Evolutionary conservation across 2,113 vertebrate genomes (phyloP).

Genomic region (Ictalurus punctatus): DNA sequence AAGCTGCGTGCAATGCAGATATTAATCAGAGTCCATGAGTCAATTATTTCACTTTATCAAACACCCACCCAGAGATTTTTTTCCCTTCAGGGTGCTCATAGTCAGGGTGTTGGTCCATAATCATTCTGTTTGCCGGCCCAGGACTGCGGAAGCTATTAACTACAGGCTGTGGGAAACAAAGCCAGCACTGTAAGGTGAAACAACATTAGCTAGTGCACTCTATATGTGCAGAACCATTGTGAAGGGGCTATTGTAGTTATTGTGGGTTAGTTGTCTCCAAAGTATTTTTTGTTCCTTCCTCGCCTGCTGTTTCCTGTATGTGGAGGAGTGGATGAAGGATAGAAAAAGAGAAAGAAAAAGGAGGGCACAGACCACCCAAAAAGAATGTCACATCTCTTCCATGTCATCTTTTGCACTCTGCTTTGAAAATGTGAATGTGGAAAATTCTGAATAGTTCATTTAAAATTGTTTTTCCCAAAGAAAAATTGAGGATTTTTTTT

Average conservation of each 20-base stretch:
- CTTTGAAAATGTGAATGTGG: conserved; percentile 20
- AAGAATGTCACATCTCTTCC: conserved; percentile 35
- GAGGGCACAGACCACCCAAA: conserved; percentile 54
- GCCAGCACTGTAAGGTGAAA: conserved; percentile 41
- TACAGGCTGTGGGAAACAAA: conserved; percentile 36
- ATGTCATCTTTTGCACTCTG: not conserved
- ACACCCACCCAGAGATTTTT: conserved; percentile 10
- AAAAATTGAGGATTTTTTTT: conserved; percentile 1
- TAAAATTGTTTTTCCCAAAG: conserved; percentile 39
- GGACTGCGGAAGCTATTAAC: conserved; percentile 23
- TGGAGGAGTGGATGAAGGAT: conserved; percentile 37
- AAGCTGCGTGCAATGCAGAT: not conserved
- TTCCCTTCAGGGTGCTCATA: not conserved
- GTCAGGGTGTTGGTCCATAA: conserved; percentile 17
- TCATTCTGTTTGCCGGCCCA: conserved; percentile 1
- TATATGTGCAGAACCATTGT: conserved; percentile 35
- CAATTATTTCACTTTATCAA: conserved; percentile 4
- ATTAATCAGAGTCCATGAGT: conserved; percentile 21
- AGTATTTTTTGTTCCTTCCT: conserved; percentile 46
- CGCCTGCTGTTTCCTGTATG: conserved; percentile 53
- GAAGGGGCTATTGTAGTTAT: conserved; percentile 50
- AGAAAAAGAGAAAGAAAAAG: conserved; percentile 13
- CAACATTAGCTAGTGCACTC: conserved; percentile 33
- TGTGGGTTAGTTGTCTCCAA: conserved; percentile 34
- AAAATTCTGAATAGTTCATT: conserved; percentile 27